Conservation (phyloP, 1,140 invertebrate species). For the Lethocerus indicus region DNA sequence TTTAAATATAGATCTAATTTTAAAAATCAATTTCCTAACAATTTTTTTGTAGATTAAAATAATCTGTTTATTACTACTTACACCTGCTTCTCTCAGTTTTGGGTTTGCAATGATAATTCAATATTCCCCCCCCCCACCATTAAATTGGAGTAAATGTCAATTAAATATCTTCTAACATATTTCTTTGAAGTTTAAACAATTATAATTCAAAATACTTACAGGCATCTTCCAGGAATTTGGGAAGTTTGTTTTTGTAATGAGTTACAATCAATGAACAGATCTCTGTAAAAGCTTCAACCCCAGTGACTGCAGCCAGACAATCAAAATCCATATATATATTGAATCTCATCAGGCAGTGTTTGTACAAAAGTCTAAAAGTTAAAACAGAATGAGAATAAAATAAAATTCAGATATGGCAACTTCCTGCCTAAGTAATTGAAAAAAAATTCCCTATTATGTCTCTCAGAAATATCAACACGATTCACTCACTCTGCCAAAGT, state of each 20-base stretch:
- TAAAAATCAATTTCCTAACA: no score
- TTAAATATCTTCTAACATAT: not conserved
- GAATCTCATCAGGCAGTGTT: conserved; percentile 10
- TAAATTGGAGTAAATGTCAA: no score
- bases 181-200: not conserved
- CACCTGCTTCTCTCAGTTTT: no score
- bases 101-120: no score
- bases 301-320: conserved; percentile 4
- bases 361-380: conserved; percentile 14
- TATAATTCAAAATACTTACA: conserved; percentile 8
- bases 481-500: conserved; percentile 4
- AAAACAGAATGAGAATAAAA: not conserved
- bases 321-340: conserved; percentile 16
- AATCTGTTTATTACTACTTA: no score
- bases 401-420: not conserved
- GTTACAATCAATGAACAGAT: conserved; percentile 13
- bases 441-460: not conserved
- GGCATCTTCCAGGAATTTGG: conserved; percentile 13
- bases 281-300: conserved; percentile 17
- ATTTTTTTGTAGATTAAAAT: no score
- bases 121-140: no score
- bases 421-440: no score
- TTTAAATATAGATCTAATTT: no score
- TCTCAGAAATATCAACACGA: not conserved
- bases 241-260: conserved; percentile 11